Evolutionary conservation across 2,888 invertebrate species (phyloP), one percentile per base, ranked within the genome.

Genomic region (Petrolisthes cinctipes): DNA sequence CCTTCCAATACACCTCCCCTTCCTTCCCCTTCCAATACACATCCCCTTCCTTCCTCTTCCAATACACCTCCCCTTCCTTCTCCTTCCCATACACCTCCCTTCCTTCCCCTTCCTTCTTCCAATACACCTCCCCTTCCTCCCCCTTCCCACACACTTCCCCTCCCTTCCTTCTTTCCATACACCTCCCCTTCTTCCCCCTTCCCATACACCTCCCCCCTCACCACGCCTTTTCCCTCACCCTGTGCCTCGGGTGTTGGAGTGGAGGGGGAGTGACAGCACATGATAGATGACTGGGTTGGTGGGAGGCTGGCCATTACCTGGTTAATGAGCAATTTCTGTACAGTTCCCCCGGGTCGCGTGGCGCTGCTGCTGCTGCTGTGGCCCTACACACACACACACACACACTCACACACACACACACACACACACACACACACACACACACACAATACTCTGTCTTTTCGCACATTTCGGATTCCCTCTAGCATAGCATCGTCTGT

Each of bases 251-350:
- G 23, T 17, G 14, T 37, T 5, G 37, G 17, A 20, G 20, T 23
- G 20, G 82, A n/a, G 71, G 53, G 53, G n/a, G 71, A 20, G 53
- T 84, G 83, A 78, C 83, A 78, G 66, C 6, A 17, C 76, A 84
- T 76, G 78, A 84, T 78, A 54, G 83, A 84, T 84, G 14, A 57
- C 71, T 4, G 75, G 61, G 61, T 20, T 78, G 83, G 14, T 20
- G 37, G 37, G 37, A 14, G 53, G 20, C 51, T 23, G 20, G 17
- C 83, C 78, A 61, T 84, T 84, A 84, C 56, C 20, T 9, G 66
- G 14, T 37, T 84, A 76, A 76, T 84, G 83, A 76, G 17, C 61
- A 83, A 83, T 61, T 76, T 83, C 37, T 83, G 83, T 83, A 61
- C n/a, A 61, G n/a, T 61, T 76, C n/a, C 66, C 17, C 17, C 66